Evolutionary conservation across 1,140 invertebrate genomes (phyloP).

Genomic region (Drusus annulatus): DNA sequence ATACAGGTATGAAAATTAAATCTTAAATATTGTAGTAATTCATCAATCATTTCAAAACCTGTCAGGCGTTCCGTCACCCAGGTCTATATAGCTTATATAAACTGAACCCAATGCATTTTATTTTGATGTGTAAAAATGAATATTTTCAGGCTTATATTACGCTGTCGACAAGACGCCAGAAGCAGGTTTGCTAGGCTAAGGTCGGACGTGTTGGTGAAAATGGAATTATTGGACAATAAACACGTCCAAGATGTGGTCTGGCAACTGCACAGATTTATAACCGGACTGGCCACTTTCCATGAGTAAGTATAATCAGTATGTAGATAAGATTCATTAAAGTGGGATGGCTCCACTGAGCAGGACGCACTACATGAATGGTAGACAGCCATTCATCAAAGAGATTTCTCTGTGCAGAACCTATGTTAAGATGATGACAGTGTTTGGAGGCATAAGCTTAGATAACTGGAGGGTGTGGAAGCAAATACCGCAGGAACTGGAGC

Average conservation of each 20-base stretch:
- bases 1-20: conserved; percentile 79
- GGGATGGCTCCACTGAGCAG: too few species aligned
- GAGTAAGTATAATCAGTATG: conserved; percentile 61
- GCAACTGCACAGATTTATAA: conserved; percentile 86
- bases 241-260: conserved; percentile 95
- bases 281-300: conserved; percentile 85
- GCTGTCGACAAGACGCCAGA: conserved; percentile 95
- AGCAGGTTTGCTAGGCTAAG: conserved; percentile 92
- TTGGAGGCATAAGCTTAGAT: too few species aligned
- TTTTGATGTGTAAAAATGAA: neutral
- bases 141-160: conserved; percentile 82
- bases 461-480: too few species aligned
- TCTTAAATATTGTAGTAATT: neutral
- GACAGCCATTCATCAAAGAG: too few species aligned
- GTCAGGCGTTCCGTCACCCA: neutral
- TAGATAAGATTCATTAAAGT: too few species aligned
- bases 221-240: conserved; percentile 97
- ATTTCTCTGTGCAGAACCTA: too few species aligned
- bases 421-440: too few species aligned
- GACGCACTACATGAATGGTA: too few species aligned
- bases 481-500: too few species aligned
- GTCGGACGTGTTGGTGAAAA: conserved; percentile 96
- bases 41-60: neutral
- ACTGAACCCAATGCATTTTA: neutral
- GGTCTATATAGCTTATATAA: neutral